A percentile compares a stretch with the other conserved stretches of the same genome.
Evolutionary conservation across 2,113 vertebrate species (phyloP).

Genomic region (Lipotes vexillifer): DNA sequence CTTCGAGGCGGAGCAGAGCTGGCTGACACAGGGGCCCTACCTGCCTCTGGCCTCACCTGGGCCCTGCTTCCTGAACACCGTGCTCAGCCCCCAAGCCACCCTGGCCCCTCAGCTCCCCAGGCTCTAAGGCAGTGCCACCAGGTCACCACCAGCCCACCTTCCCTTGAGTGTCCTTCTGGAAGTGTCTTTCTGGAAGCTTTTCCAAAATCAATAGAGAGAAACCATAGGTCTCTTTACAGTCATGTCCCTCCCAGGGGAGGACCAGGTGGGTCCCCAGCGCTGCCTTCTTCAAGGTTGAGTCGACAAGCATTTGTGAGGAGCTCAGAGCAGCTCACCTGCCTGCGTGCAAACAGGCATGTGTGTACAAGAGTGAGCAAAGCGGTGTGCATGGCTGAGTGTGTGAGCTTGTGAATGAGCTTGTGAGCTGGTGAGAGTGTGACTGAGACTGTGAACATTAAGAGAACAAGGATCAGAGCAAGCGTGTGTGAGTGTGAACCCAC

Average conservation of each 20-base stretch:
- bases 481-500: background rate
- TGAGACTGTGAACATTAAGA: background rate
- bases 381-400: background rate
- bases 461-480: no score
- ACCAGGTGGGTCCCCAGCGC: no score
- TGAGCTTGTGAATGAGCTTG: no score
- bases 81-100: background rate
- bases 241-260: background rate
- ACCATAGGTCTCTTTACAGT: background rate
- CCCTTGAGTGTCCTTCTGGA: background rate
- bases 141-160: background rate
- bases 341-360: background rate
- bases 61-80: background rate
- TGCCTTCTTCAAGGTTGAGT: background rate
- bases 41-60: fast-evolving
- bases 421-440: background rate
- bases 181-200: background rate
- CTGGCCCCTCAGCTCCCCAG: background rate
- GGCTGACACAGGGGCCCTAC: background rate
- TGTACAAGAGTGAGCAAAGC: background rate
- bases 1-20: background rate
- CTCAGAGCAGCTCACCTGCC: background rate
- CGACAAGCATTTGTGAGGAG: background rate
- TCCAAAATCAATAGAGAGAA: background rate
- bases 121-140: background rate